Base-by-base conservation (phyloP, 2,888 invertebrate species). In the Aleiodes alternator region DNA sequence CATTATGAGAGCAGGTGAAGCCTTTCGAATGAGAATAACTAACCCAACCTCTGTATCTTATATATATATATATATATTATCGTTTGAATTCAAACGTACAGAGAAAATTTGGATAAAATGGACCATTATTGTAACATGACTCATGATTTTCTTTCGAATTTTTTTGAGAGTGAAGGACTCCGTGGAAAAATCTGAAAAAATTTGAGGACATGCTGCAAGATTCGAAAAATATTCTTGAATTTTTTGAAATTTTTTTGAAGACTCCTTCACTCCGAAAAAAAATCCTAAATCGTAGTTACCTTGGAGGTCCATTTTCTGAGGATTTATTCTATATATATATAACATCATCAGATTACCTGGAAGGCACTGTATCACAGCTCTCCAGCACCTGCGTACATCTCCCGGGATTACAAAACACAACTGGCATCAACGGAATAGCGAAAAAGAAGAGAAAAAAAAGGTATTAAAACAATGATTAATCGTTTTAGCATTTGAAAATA, bases 1-100 rank as follows among this genome's bases (percentile, higher is more conserved):
- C 59, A 59, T 59, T 59, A 59, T 31, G 11, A 31, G 38, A 59
- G 59, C 59, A 59, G 59, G 59, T 59, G 59, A 59, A 59, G 14
- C 34, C n/a, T 29, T 59, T 31, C 12, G 38, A 14, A 38, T 38
- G 38, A 59, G 14, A 38, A 57, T 56, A 57, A 57, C 57, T 14
- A 57, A 31, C 59, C 59, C 43, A 43, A 43, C 43, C 31, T 59
- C 59, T 34, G 57, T 59, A 59, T 59, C 59, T 59, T 34, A n/a
- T n/a, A n/a, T n/a, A n/a, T n/a, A n/a, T n/a, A n/a, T 23, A 23
- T 23, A 23, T 23, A 59, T 59, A 59, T 59, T 38, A 59, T 59
- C 8, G 59, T 59, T 14, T 34, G 59, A n/a, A 59, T 34, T 43
- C 43, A 43, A 43, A 43, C 43, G 9, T 8, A 38, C 38, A 8